Conservation (phyloP, 1,140 invertebrate species). For the Philotrypesis tridentata region DNA sequence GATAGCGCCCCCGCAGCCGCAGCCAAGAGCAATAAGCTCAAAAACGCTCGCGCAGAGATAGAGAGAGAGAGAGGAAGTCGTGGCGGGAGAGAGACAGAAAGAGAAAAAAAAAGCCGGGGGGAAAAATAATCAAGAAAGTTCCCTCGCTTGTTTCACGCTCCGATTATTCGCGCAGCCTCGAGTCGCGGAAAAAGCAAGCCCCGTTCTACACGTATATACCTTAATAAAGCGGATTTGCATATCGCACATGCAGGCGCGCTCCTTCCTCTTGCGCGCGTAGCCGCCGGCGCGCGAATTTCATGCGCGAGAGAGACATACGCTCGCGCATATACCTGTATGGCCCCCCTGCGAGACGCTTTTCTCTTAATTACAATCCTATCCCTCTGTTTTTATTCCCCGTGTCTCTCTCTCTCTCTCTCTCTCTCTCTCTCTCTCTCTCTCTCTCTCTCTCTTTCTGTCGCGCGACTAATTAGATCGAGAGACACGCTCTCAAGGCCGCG, state of each 20-base stretch:
- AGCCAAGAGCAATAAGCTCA: neutral
- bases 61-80: neutral
- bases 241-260: slow-evolving; percentile 13
- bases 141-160: slow-evolving; percentile 25
- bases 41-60: neutral
- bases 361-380: neutral
- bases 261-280: neutral
- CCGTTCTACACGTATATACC: neutral
- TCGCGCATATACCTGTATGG: neutral
- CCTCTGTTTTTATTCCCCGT: neutral
- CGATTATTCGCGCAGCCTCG: slow-evolving; percentile 25
- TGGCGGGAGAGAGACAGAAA: neutral
- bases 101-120: neutral
- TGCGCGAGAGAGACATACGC: neutral
- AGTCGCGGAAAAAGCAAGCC: slow-evolving; percentile 23
- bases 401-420: neutral
- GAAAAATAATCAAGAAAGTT: slow-evolving; percentile 46
- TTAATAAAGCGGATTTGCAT: slow-evolving; percentile 40
- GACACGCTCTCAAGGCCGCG: neutral
- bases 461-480: neutral
- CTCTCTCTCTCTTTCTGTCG: neutral
- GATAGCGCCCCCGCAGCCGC: neutral
- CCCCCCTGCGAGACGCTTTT: neutral
- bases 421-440: neutral
- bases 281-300: neutral